Evolutionary conservation across 2,888 invertebrate genomes (phyloP).

Genomic region (Drosophila yooni): DNA sequence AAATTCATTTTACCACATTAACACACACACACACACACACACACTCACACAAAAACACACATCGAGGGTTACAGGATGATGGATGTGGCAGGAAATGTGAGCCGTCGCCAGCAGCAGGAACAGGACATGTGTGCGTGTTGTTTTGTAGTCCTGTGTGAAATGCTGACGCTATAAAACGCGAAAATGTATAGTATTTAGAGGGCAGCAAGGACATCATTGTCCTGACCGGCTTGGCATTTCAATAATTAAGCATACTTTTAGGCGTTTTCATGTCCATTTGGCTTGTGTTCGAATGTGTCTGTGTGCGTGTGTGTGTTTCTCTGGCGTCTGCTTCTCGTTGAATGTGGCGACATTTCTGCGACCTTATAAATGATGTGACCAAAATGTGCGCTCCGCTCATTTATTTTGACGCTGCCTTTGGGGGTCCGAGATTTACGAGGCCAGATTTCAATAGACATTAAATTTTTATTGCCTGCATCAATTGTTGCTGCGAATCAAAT

Average conservation of each 20-base stretch:
- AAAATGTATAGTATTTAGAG: slow-evolving; percentile 70
- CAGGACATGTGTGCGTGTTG: slow-evolving; percentile 79
- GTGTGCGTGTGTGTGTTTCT: not conserved
- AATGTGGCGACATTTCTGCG: slow-evolving; percentile 50
- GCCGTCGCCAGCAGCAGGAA: slow-evolving; percentile 63
- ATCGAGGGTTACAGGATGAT: slow-evolving; percentile 23
- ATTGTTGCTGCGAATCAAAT: slow-evolving; percentile 25
- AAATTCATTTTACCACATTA: slow-evolving; percentile 83
- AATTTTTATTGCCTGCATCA: slow-evolving; percentile 69
- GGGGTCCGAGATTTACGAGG: slow-evolving; percentile 36
- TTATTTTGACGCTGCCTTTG: slow-evolving; percentile 33
- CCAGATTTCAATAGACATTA: slow-evolving; percentile 47
- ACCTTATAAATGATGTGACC: slow-evolving; percentile 53
- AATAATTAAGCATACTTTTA: slow-evolving; percentile 79
- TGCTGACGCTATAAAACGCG: slow-evolving; percentile 69
- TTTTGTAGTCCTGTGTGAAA: slow-evolving; percentile 35
- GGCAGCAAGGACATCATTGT: slow-evolving; percentile 48
- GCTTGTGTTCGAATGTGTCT: not conserved
- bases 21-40: slow-evolving; percentile 63
- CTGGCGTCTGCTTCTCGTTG: slow-evolving; percentile 31
- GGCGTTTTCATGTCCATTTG: slow-evolving; percentile 70
- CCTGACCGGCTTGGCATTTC: slow-evolving; percentile 55
- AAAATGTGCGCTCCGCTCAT: slow-evolving; percentile 50
- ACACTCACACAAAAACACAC: slow-evolving; percentile 22
- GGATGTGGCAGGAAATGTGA: slow-evolving; percentile 72